Base-by-base conservation (phyloP, 2,113 vertebrate genomes). In the Cinclus cinclus region DNA sequence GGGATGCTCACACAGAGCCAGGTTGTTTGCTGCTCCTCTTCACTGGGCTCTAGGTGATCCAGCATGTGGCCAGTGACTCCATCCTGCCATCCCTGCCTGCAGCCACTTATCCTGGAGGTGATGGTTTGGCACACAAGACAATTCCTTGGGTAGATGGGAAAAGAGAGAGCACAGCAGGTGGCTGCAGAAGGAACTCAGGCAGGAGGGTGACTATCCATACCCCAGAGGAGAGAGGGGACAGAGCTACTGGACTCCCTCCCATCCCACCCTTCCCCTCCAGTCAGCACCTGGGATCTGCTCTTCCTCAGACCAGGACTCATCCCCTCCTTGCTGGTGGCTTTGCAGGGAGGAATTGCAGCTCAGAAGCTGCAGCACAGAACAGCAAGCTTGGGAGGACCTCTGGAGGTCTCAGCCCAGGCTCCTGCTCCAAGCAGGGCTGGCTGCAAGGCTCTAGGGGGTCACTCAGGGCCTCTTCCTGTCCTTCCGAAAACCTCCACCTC, bases 391-490 rank as follows among this genome's bases (percentile, higher is more conserved):
- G 83, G 50, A 83, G 79, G 89, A 93, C 56, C 65, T 92, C 88
- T 88, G 88, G 62, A 94, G 88, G 88, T 75, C 82, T 93, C 65
- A 75, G 65, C 9, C 70, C 85, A 59, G 50, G 37, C 82, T 93
- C 50, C 47, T n/a, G 56, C 78, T 63, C 52, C 0, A 0, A 87
- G 74, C 39, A 58, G 46, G 49, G 55, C 41, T 62, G 56, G 35
- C 83, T 90, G 58, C 80, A 79, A 58, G 58, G 52, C 39, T n/a
- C 22, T 22, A 42, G 31, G 19, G 37, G 17, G 11, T 58, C 27
- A 33, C 74, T 35, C 52, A 21, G 64, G 27, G 56, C 39, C 60
- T 75, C 3, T 2, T 20, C n/a, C 52, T 14, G 30, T 10, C 46
- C 23, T 64, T 63, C 10, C 37, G 42, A 16, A 70, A 49, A 25